Conservation (phyloP, 2,888 invertebrate species). For the Cephus nigrinus region DNA sequence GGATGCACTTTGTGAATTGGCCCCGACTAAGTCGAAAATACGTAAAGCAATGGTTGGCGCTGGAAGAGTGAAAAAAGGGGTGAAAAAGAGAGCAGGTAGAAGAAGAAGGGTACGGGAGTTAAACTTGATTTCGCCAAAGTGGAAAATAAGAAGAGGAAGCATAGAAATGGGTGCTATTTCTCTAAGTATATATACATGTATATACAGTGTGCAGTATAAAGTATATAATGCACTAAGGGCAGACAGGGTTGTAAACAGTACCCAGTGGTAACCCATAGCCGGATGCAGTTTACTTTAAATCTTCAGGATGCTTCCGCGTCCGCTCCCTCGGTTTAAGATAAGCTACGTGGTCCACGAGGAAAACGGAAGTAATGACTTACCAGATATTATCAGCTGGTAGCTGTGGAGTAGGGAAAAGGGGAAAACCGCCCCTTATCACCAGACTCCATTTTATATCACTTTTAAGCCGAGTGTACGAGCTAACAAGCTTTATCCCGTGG, state of each 20-base stretch:
- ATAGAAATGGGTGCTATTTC: constrained; percentile 22
- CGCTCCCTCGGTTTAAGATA: constrained; percentile 51
- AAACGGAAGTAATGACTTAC: constrained; percentile 61
- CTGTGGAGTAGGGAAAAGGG: background rate
- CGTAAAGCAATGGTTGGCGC: background rate
- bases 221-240: constrained; percentile 6
- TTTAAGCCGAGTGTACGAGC: background rate
- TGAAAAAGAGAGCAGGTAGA: background rate
- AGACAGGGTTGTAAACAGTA: constrained; percentile 17
- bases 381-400: constrained; percentile 57
- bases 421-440: background rate
- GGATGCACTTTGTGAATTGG: background rate
- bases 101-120: constrained; percentile 9
- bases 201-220: background rate
- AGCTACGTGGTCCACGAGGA: constrained; percentile 50
- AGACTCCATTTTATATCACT: background rate
- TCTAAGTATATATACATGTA: constrained; percentile 10
- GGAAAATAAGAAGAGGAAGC: constrained; percentile 25
- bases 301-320: constrained; percentile 49
- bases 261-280: constrained; percentile 33
- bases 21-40: background rate
- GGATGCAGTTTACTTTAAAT: constrained; percentile 53
- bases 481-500: background rate
- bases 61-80: background rate
- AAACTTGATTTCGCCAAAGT: constrained; percentile 33